Base-by-base conservation (phyloP, 2,888 invertebrate species). In the Leptothorax acervorum region DNA sequence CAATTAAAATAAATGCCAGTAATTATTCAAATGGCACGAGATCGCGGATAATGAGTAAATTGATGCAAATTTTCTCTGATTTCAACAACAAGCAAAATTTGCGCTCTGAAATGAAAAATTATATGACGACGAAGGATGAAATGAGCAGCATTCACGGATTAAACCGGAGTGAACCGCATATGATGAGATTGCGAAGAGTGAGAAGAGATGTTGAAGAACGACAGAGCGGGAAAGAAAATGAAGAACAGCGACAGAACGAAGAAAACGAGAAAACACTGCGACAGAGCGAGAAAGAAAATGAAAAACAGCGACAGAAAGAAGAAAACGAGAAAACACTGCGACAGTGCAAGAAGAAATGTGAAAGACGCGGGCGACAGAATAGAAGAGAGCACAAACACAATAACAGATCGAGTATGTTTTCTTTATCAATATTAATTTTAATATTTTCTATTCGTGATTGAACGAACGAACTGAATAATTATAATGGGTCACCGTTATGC, bases 161-260 rank as follows among this genome's bases (percentile, higher is more conserved):
- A 51, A 73, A 81, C 35, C 35, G 5, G 92, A 92, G 70, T 85
- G 92, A 91, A 90, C 86, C 89, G 81, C 92, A 92, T 88, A 87
- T 89, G 62, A 88, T 90, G 83, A 90, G 93, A 88, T 87, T 90
- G 73, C 90, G 91, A 90, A 91, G 94, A 81, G 93, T 88, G 92
- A 92, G 1, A 86, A 93, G 92, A 92, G 93, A 93, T 93, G 93
- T 92, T 93, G 94, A 94, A 94, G 92, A 92, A 91, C 89, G 92
- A 92, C 93, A 92, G 93, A 93, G 3, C 18, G 11, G 5, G 12
- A 12, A 28, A 4, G 3, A 23, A 3, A 3, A n/a, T 55, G 23
- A 11, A 23, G 23, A 8, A 55, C 23, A 3, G 92, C 93, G 92
- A 93, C 93, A 92, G 93, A 93, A 8, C 2, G 1, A 55, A 8